Percentiles rank a stretch among this genome's conserved stretches.
phyloP scores from a whole-genome alignment of 2,113 vertebrate species.

The Opisthocomus hoazin region DNA sequence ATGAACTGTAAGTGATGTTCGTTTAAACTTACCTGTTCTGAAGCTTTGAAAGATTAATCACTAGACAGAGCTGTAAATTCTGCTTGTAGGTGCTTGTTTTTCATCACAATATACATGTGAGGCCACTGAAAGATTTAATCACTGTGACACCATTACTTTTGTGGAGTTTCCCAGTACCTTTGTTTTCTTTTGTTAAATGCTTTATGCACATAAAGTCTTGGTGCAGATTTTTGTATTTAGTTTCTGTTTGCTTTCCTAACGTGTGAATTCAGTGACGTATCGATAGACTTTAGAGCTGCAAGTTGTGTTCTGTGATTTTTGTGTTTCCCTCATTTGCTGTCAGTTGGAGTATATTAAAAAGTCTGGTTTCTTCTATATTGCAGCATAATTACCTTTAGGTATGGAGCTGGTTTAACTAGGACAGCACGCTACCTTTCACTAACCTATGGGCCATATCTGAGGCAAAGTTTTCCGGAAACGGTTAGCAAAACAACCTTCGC shows the following conservation, averaged over 20 bases:
- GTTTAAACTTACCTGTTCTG: neutral
- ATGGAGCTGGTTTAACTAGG: neutral
- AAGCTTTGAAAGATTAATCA: neutral
- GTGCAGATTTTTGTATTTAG: neutral
- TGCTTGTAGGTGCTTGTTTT: neutral
- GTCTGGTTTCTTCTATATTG: neutral
- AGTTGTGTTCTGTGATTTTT: neutral
- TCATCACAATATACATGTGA: neutral
- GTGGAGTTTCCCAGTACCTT: neutral
- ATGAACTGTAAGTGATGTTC: neutral
- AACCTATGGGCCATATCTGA: neutral
- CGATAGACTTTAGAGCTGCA: neutral
- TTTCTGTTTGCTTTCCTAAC: neutral
- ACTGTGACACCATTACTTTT: neutral
- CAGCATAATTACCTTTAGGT: neutral
- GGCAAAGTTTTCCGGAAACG: neutral
- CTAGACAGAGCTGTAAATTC: conserved; percentile 1
- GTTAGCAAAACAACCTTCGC: neutral
- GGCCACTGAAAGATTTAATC: neutral
- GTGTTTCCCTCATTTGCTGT: neutral
- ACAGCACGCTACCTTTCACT: neutral
- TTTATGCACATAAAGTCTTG: neutral
- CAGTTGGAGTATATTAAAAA: neutral
- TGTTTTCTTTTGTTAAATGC: neutral
- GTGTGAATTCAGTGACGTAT: neutral